Evolutionary conservation across 2,797 vertebrate species (phyloP), one percentile per base, ranked within the genome.

Genomic region (Pantherophis vulpinus): DNA sequence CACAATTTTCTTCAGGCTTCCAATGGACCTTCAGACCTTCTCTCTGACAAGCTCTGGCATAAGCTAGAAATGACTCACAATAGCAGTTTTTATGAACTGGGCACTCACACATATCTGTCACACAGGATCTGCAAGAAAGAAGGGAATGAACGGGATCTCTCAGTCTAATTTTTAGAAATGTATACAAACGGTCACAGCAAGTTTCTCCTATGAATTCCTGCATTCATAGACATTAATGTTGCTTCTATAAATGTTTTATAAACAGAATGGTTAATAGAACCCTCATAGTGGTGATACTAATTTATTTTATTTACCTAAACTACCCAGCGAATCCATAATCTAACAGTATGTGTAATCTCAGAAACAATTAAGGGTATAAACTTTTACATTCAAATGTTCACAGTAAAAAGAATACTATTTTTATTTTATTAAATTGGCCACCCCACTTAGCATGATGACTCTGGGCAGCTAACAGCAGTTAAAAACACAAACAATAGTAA

Each of bases 41-140:
- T 93, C 99, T 97, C 97, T 99, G 98, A 93, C 99, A 99, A 93
- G 99, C 98, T 56, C 99, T 98, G 79, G 99, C 97, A 12, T 99
- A 99, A 0, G 99, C 99, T 93, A 99, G 98, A 97, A 99, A 99
- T 0, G 99, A 99, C 97, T 99, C 99, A 0, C 99, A 99, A 98
- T 99, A 99, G 96, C 99, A 99, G 97, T 99, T 99, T 95, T 99
- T 99, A 97, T 99, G 99, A 92, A 99, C 97, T 0, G 99, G 99
- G 94, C 99, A 99, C 95, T 99, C 99, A 0, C 99, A 99, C 99
- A 99, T 99, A 96, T 99, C 99, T 27, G 99, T 99, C 95, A 99
- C 98, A 87, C 99, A 99, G 12, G 99, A 99, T 97, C 99, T 99
- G 95, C 23, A 93, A 91, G 94, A 95, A 86, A 94, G 91, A 95